Base-by-base conservation (phyloP, 2,888 invertebrate genomes). In the Agrochola circellaris region DNA sequence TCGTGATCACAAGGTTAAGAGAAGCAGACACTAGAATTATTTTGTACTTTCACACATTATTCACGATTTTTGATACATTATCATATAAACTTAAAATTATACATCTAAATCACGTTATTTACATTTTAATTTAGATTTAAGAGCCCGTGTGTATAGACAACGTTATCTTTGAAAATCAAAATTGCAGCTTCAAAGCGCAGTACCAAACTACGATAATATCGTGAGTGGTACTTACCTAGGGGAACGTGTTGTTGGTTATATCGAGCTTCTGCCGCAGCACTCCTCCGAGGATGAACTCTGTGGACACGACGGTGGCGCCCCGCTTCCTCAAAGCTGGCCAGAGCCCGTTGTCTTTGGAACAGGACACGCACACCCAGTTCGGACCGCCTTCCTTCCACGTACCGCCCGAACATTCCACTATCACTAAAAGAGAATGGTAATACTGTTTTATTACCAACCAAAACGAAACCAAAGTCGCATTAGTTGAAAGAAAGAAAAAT, bases 371-470 rank as follows among this genome's bases (percentile, higher is more conserved):
- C 0, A 95, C 66, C 96, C 96, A 96, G 42, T 87, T 84, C 0
- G 89, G 26, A 0, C 93, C 93, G 0, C 90, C 92, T n/a, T 93
- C 93, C 30, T 88, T 88, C 96, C 96, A 96, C 0, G 74, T 82
- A 1, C 96, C 96, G 30, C 96, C 96, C 0, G 96, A 96, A 86
- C 95, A 94, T 79, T 96, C 95, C 38, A 96, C 96, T 83, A 96
- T 96, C 82, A 93, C 96, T 96, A 92, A 5, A 89, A 91, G 70
- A 23, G 64, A 84, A 75, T 45, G 45, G 11, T 20, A 7, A 68
- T 45, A 61, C 1, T 30, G 23, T 34, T 30, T 56, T n/a, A 69
- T n/a, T 69, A 13, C 30, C 0, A 17, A 6, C 15, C 9, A 56
- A 58, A 56, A 3, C 0, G 38, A 38, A 38, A 38, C 38, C 38